Evolutionary conservation across 1,140 invertebrate species (phyloP).

Genomic region (Pararge aegeria): DNA sequence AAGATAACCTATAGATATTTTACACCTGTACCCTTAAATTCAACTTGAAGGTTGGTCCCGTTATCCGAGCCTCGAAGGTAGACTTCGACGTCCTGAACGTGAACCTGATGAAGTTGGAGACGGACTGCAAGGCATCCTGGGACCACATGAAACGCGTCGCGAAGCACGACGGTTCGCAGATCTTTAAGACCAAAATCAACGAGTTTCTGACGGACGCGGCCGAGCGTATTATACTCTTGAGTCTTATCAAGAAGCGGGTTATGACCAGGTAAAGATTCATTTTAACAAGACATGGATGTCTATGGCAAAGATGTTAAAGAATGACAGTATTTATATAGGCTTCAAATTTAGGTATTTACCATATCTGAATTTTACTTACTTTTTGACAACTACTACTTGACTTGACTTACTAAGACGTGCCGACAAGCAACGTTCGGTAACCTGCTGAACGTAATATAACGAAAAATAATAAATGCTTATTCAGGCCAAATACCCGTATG

Average conservation of each 20-base stretch:
- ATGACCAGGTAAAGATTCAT: conserved; percentile 86
- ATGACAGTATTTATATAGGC: too few relatives aligned
- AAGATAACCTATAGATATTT: too few relatives aligned
- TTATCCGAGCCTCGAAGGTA: conserved; percentile 95
- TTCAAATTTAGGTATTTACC: too few relatives aligned
- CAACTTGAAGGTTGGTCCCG: conserved; percentile 87
- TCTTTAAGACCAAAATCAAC: conserved; percentile 95
- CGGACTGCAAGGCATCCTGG: conserved; percentile 98
- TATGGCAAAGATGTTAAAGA: too few relatives aligned
- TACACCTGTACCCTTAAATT: not conserved
- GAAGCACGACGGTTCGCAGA: conserved; percentile 95
- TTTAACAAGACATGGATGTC: too few relatives aligned
- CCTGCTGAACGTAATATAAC: too few relatives aligned
- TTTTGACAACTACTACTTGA: too few relatives aligned
- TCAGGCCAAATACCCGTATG: too few relatives aligned
- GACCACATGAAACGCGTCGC: conserved; percentile 97
- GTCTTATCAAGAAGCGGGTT: conserved; percentile 94
- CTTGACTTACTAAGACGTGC: too few relatives aligned
- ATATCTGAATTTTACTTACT: too few relatives aligned
- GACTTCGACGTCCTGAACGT: conserved; percentile 94
- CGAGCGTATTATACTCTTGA: conserved; percentile 96
- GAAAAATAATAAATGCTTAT: too few relatives aligned
- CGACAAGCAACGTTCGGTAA: too few relatives aligned
- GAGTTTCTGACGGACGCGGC: conserved; percentile 98
- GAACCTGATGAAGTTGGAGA: conserved; percentile 94